Base-by-base conservation (phyloP, 2,113 vertebrate genomes). In the Haemorhous mexicanus region DNA sequence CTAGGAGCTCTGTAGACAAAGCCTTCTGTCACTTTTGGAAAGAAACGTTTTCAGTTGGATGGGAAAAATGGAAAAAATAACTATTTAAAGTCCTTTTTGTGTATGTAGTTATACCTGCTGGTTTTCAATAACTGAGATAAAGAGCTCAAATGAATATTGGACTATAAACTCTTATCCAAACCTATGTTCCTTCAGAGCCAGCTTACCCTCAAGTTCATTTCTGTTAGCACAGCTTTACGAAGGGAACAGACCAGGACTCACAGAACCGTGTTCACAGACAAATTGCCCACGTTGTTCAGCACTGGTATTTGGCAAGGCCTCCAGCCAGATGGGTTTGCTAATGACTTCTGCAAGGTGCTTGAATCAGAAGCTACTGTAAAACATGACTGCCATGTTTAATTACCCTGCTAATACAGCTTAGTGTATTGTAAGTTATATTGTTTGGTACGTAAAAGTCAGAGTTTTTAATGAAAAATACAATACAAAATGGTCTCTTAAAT, bases 281-380 rank as follows among this genome's bases (percentile, higher is more conserved):
- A 68, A 94, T 70, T 35, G 69, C 68, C 62, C 58, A 27, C 17
- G 67, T 63, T 93, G 91, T 63, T 82, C 46, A 62, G 47, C 50
- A 35, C 69, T 66, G 73, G n/a, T 56, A 55, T 67, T 94, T 97
- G 97, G 95, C 94, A 94, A 92, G 75, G 84, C 79, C 62, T 93
- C 44, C 84, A 77, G 89, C 90, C 97, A 96, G 94, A 96, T 95
- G 96, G 96, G 89, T 78, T 84, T 95, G 75, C 79, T 96, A 96
- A 96, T 96, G 95, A 95, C 84, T 97, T 87, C 84, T 88, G 41
- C 69, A 93, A 97, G 95, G 94, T 93, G 88, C 87, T 96, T 93
- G 86, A 89, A 89, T 91, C 84, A 66, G 94, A 90, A 87, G 58
- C 89, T 33, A 74, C 69, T 49, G 69, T 67, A 96, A 92, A 91